These are phyloP conservation scores for Biston stratarius DNA, from an alignment of 2,888 invertebrate genomes.

Conservation along the genomic window DNA sequence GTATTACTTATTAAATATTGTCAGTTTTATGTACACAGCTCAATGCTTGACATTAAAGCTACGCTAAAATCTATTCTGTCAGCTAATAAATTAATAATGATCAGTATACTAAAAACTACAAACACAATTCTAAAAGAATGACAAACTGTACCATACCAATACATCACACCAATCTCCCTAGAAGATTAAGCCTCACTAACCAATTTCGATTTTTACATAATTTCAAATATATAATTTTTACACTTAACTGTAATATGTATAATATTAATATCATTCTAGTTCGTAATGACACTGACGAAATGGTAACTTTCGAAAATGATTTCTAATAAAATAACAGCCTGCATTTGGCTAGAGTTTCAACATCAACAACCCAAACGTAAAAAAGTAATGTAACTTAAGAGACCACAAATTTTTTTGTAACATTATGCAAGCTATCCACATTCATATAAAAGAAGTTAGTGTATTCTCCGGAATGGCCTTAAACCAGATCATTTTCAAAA, in stretches of 20 bases:
- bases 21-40: slow-evolving; percentile 42
- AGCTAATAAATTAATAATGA: not conserved
- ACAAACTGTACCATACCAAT: not conserved
- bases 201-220: slow-evolving; percentile 11
- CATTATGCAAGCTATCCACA: not conserved
- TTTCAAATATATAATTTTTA: slow-evolving; percentile 6
- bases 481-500: not conserved
- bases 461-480: not conserved
- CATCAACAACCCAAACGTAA: too few relatives aligned
- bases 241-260: not conserved
- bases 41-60: slow-evolving; percentile 8
- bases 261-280: slow-evolving; percentile 11
- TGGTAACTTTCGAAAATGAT: slow-evolving; percentile 33
- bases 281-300: slow-evolving; percentile 30
- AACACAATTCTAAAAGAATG: slow-evolving; percentile 2
- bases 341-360: slow-evolving; percentile 14
- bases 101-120: not conserved
- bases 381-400: not conserved
- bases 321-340: slow-evolving; percentile 28
- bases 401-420: not conserved
- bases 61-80: not conserved
- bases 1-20: slow-evolving; percentile 39
- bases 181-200: slow-evolving; percentile 11
- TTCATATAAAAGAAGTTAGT: not conserved
- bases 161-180: not conserved